phyloP scores from a whole-genome alignment of 2,113 vertebrate genomes.

The Onychostoma macrolepis region DNA sequence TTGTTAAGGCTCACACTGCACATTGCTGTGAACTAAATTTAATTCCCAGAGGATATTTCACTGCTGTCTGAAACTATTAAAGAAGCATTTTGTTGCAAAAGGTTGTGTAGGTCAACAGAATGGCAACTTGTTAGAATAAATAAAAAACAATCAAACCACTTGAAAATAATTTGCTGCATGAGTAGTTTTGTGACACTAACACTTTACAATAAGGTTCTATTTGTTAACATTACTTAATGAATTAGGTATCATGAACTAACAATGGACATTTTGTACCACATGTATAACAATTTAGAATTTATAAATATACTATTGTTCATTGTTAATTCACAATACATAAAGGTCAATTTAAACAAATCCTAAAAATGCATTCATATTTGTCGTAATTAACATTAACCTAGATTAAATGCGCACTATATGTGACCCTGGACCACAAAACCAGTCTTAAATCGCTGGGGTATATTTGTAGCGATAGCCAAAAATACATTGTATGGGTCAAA shows the following conservation, averaged over 20 bases:
- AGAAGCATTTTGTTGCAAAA: background rate
- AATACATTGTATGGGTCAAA: no score
- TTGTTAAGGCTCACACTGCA: background rate
- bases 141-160: background rate
- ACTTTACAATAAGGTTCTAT: background rate
- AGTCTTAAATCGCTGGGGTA: no score
- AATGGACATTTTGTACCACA: background rate
- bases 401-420: no score
- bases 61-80: slow-evolving; percentile 3
- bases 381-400: no score
- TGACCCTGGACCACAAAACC: no score
- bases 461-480: no score
- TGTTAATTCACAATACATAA: background rate
- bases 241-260: background rate
- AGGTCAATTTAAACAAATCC: background rate
- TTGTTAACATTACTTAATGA: background rate
- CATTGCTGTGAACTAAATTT: background rate
- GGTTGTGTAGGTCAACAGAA: background rate
- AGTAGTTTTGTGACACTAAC: background rate
- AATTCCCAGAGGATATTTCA: slow-evolving; percentile 31
- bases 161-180: background rate
- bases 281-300: background rate
- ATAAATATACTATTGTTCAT: background rate
- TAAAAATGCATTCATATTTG: background rate
- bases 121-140: slow-evolving; percentile 6